Percentiles rank a stretch among this genome's conserved stretches.
phyloP scores from a whole-genome alignment of 2,113 vertebrate species.

The Spilogale gracilis region DNA sequence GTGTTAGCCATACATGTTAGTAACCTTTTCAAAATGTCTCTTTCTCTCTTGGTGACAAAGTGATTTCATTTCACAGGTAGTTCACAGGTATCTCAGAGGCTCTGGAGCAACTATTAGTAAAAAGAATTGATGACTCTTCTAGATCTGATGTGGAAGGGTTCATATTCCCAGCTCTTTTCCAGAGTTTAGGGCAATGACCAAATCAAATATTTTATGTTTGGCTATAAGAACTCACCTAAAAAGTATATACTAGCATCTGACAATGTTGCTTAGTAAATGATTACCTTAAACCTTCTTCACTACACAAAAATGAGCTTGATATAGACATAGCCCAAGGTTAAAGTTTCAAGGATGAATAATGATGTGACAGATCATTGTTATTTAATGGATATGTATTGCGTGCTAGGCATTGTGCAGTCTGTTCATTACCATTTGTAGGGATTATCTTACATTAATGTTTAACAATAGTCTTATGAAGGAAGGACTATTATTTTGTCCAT shows the following conservation, averaged over 20 bases:
- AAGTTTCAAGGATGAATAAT: neutral
- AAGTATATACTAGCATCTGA: neutral
- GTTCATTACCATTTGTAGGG: neutral
- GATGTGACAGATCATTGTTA: neutral
- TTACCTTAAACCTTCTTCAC: neutral
- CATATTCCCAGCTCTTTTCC: neutral
- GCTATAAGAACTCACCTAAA: neutral
- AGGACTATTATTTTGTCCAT: neutral
- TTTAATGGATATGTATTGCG: neutral
- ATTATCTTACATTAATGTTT: neutral
- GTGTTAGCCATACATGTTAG: neutral
- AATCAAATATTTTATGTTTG: neutral
- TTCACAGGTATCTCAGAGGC: neutral
- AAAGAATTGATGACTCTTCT: neutral
- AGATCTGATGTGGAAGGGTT: neutral
- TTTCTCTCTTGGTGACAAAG: conserved; percentile 37
- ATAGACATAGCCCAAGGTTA: neutral
- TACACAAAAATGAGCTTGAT: neutral
- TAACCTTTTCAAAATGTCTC: conserved; percentile 49
- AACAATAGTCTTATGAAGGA: neutral
- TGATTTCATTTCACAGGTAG: neutral
- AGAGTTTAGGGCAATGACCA: neutral
- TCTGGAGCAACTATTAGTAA: neutral
- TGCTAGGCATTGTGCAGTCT: neutral
- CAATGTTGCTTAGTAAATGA: conserved; percentile 47